Conservation (phyloP, 2,113 vertebrate species). For the Anser cygnoides region DNA sequence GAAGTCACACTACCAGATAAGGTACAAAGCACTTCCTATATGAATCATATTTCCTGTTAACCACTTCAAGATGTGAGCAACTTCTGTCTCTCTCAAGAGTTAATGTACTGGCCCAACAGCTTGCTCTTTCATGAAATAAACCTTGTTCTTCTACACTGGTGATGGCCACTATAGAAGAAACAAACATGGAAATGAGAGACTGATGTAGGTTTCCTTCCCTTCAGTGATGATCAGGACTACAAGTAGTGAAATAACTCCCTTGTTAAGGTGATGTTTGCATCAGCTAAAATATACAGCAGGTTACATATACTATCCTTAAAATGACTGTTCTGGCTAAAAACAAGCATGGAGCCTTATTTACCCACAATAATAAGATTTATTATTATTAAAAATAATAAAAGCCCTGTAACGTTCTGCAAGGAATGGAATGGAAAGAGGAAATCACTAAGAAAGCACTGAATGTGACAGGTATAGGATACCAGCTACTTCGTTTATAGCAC, state of each 20-base stretch:
- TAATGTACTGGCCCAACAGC: not conserved
- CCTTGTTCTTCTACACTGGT: not conserved
- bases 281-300: not conserved
- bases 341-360: not conserved
- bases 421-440: constrained; percentile 50
- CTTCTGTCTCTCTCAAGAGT: not conserved
- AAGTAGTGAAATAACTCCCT: not conserved
- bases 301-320: not conserved
- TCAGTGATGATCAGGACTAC: not conserved
- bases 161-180: fast-evolving
- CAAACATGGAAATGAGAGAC: not conserved
- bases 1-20: not conserved
- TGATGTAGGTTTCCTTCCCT: not conserved
- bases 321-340: not conserved
- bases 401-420: not conserved
- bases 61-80: not conserved
- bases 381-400: constrained; percentile 69
- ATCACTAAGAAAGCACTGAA: constrained; percentile 43
- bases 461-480: constrained; percentile 59
- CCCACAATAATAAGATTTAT: constrained; percentile 54
- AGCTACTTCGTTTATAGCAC: constrained; percentile 56
- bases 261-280: not conserved
- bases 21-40: not conserved
- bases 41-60: not conserved
- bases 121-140: not conserved